Percentiles rank a stretch among this genome's conserved stretches.
Conservation (phyloP, 64 coral and sea anemone genomes). For the Pocillopora damicornis region DNA sequence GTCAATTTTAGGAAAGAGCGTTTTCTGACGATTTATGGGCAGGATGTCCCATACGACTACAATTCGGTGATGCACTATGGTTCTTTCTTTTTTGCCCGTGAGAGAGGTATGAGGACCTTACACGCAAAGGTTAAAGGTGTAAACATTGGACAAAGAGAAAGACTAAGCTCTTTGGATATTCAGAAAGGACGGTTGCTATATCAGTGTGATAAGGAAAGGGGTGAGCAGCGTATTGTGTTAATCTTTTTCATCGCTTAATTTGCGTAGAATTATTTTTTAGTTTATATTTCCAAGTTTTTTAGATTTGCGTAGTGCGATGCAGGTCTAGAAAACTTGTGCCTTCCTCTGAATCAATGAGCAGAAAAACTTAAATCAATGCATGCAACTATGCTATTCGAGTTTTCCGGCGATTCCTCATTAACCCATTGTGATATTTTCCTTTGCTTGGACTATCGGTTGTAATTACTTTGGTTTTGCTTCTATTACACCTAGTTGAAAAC, state of each 20-base stretch:
- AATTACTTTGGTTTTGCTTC: too few relatives aligned
- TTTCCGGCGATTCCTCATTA: too few relatives aligned
- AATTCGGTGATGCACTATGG: slow-evolving; percentile 89
- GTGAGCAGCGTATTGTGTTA: background rate
- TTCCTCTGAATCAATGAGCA: too few relatives aligned
- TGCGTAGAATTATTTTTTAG: background rate
- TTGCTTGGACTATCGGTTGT: too few relatives aligned
- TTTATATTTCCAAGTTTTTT: background rate
- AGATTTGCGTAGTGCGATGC: too few relatives aligned
- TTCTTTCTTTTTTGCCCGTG: slow-evolving; percentile 50
- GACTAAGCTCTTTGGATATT: background rate
- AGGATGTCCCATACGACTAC: slow-evolving; percentile 60
- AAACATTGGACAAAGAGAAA: slow-evolving; percentile 17
- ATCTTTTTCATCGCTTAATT: background rate
- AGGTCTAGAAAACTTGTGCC: too few relatives aligned
- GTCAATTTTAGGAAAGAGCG: slow-evolving; percentile 62
- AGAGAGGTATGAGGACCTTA: slow-evolving; percentile 31
- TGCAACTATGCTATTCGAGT: too few relatives aligned
- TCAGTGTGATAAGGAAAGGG: background rate
- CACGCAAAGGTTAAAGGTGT: slow-evolving; percentile 11
- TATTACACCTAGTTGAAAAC: too few relatives aligned
- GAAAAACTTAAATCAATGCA: too few relatives aligned
- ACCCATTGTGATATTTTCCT: too few relatives aligned
- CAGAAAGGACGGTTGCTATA: slow-evolving; percentile 6
- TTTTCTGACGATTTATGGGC: slow-evolving; percentile 28